These are phyloP conservation scores for Spatulosminthurus flaviceps DNA, from an alignment of 2,888 invertebrate genomes.

Conservation along the genomic window DNA sequence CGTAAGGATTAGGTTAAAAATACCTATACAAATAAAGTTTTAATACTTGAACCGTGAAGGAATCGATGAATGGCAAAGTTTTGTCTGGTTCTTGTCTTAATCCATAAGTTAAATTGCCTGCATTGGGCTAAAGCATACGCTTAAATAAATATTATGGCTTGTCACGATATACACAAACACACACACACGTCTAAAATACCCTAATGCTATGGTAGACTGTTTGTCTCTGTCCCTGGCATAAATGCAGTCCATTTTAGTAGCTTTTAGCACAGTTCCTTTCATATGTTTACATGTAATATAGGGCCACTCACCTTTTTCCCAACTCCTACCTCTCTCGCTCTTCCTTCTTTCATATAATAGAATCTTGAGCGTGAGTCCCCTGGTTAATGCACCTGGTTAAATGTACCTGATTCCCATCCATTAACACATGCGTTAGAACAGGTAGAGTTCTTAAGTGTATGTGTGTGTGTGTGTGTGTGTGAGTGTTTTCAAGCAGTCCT, in stretches of 20 bases:
- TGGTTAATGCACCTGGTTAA: too few relatives aligned
- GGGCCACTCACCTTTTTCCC: too few relatives aligned
- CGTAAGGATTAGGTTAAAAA: too few relatives aligned
- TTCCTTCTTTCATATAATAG: too few relatives aligned
- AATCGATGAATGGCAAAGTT: constrained; percentile 7
- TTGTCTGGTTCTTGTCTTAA: not conserved
- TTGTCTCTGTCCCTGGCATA: not conserved
- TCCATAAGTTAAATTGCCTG: constrained; percentile 3
- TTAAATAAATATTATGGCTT: constrained; percentile 14
- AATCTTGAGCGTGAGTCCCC: too few relatives aligned
- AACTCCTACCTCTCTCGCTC: too few relatives aligned
- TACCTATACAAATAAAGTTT: too few relatives aligned
- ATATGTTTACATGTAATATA: not conserved
- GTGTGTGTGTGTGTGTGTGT: too few relatives aligned
- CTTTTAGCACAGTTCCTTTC: not conserved
- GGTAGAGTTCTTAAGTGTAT: too few relatives aligned
- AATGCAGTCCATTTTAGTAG: not conserved
- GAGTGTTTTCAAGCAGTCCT: too few relatives aligned
- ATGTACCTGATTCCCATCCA: too few relatives aligned
- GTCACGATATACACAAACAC: not conserved
- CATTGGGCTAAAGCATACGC: not conserved
- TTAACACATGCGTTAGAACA: too few relatives aligned
- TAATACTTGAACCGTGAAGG: not conserved
- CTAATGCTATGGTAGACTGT: not conserved
- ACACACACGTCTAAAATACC: not conserved